Evolutionary conservation across 2,113 vertebrate genomes (phyloP).

Genomic region (Callopanchax toddi): DNA sequence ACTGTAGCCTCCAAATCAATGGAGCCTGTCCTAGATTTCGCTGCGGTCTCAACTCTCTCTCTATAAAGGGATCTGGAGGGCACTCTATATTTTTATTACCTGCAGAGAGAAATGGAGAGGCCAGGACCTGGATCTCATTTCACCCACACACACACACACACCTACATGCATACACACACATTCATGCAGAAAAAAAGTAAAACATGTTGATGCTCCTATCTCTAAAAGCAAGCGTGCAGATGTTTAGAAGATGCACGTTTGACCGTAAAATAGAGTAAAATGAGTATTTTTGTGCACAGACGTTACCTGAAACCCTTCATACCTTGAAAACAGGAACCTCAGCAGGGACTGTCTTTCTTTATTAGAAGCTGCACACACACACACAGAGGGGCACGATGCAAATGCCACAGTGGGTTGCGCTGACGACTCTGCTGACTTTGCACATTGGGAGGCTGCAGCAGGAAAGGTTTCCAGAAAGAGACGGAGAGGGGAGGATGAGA

Average conservation of each 20-base stretch:
- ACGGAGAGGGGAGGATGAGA: conserved; percentile 21
- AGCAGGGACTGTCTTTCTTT: conserved; percentile 72
- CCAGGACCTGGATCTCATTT: conserved; percentile 75
- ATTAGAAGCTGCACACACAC: conserved; percentile 55
- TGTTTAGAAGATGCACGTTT: conserved; percentile 6
- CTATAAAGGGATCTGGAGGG: conserved; percentile 82
- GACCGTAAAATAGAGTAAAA: conserved; percentile 9
- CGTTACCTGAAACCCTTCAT: conserved; percentile 38
- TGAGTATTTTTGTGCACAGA: conserved; percentile 18
- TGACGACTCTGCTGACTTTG: conserved; percentile 71
- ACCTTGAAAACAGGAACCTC: conserved; percentile 52
- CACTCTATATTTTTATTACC: conserved; percentile 80
- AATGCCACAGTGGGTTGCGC: conserved; percentile 65
- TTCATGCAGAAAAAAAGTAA: neutral
- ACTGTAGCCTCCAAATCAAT: conserved; percentile 82
- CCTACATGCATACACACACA: conserved; percentile 5
- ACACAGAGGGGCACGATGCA: conserved; percentile 49
- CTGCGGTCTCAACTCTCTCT: conserved; percentile 72
- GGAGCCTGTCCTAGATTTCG: conserved; percentile 80
- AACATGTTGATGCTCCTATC: neutral
- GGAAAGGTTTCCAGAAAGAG: conserved; percentile 50
- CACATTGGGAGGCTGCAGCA: conserved; percentile 61
- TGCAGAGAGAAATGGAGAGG: conserved; percentile 77
- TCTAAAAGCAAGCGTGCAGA: conserved; percentile 15
- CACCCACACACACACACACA: conserved; percentile 39